Evolutionary conservation across 1,140 invertebrate species (phyloP), one percentile per base, ranked within the genome.

Genomic region (Papilio aristodemus): DNA sequence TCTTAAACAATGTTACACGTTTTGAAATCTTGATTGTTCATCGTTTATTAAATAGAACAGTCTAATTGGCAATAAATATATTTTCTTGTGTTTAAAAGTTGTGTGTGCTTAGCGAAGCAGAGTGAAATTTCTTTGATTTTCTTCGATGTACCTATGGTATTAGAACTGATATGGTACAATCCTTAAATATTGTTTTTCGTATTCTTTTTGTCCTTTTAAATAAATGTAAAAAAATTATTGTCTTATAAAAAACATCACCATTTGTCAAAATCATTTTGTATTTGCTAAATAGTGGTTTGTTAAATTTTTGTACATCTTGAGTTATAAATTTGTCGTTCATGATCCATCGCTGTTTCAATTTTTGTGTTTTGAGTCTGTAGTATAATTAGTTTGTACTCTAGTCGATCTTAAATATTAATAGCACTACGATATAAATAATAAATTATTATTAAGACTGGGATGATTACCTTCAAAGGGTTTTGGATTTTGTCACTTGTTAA

Each of bases 401-500:
- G 0, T 54, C 19, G 19, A 54, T 25, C 11, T 25, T 25, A 50
- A 46, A 54, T 54, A 54, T 54, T 54, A 22, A 54, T 54, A 54
- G 1, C 10, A 13, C 22, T 54, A 54, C 1, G 22, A 54, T 54
- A 8, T 25, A 25, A 54, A 54, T 54, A 13, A 54, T 54, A 54
- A 54, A 54, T 22, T 22, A 54, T 54, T 54, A 54, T 54, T 32
- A 22, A 54, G 19, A 19, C 11, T 54, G 19, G 14, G 22, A 14
- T 17, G 19, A 22, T 54, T 54, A 10, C 2, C 17, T 25, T 22
- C 17, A 19, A 9, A 62, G 59, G 59, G 14, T 62, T 39, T 39
- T 62, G 59, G 22, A 46, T 36, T 46, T 66, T 66, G 14, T 66
- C 17, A 46, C 13, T 50, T 39, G 32, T 39, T 50, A 50, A 62